These are phyloP conservation scores for Callinectes sapidus DNA, from an alignment of 2,888 invertebrate genomes.

Conservation along the genomic window DNA sequence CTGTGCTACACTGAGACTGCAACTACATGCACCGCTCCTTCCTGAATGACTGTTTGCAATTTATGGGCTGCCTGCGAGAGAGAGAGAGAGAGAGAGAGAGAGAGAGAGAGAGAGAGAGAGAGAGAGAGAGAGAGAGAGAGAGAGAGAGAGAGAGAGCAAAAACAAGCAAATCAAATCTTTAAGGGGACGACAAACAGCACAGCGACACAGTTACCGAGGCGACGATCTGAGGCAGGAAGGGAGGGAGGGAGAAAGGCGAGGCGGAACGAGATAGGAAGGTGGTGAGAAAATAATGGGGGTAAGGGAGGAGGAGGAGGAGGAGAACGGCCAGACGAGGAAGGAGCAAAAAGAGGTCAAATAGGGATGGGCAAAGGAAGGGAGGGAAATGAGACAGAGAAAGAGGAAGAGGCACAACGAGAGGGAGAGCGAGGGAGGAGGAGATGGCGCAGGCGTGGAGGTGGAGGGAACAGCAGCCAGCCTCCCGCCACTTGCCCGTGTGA, in stretches of 20 bases:
- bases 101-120: constrained; percentile 53
- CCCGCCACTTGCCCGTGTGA: constrained; percentile 46
- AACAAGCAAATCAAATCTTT: constrained; percentile 22
- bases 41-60: constrained; percentile 7
- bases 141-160: constrained; percentile 48
- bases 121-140: constrained; percentile 54
- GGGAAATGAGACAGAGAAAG: neutral
- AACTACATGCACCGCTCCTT: neutral
- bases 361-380: constrained; percentile 15
- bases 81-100: constrained; percentile 10
- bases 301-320: neutral
- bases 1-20: neutral
- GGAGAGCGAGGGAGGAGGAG: constrained; percentile 31
- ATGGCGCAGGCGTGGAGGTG: constrained; percentile 47
- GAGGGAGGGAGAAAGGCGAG: neutral
- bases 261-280: neutral
- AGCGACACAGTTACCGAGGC: constrained; percentile 10
- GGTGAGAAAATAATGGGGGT: constrained; percentile 4
- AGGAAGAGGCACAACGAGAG: neutral
- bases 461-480: neutral
- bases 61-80: neutral
- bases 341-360: constrained; percentile 11
- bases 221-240: neutral
- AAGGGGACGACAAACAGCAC: constrained; percentile 1
- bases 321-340: constrained; percentile 7